These are phyloP conservation scores for Notothenia coriiceps DNA, from an alignment of 2,113 vertebrate genomes.

Conservation along the genomic window DNA sequence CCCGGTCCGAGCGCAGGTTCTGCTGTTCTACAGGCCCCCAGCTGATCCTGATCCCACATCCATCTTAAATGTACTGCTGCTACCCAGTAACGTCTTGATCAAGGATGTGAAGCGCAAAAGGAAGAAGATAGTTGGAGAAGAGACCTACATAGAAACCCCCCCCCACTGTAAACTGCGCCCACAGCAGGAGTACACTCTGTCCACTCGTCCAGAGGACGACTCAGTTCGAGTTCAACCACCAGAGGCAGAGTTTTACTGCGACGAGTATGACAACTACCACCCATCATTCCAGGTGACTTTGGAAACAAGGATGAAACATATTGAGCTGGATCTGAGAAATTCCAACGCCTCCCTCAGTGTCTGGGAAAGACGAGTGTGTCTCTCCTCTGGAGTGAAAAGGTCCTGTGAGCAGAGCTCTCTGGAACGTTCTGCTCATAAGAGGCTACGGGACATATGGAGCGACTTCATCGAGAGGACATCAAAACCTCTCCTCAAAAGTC, in stretches of 20 bases:
- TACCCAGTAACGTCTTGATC: neutral
- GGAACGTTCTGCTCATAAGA: too few relatives aligned
- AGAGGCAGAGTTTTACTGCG: slow-evolving; percentile 35
- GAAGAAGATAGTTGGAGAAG: slow-evolving; percentile 11
- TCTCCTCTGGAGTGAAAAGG: neutral
- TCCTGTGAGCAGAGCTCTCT: neutral
- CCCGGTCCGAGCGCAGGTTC: slow-evolving; percentile 33
- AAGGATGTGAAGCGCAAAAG: slow-evolving; percentile 4
- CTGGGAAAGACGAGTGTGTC: slow-evolving; percentile 4
- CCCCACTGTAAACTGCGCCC: slow-evolving; percentile 43
- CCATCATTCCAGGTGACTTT: slow-evolving; percentile 7
- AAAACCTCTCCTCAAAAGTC: too few relatives aligned
- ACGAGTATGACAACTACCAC: slow-evolving; percentile 12
- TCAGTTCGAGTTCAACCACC: slow-evolving; percentile 18
- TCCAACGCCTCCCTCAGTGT: too few relatives aligned
- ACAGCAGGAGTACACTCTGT: slow-evolving; percentile 11
- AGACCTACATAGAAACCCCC: slow-evolving; percentile 9
- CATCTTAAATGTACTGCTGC: slow-evolving; percentile 36
- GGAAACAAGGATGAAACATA: neutral
- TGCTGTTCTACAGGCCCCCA: slow-evolving; percentile 38
- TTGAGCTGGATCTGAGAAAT: neutral
- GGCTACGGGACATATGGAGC: too few relatives aligned
- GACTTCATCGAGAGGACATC: too few relatives aligned
- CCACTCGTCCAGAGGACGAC: slow-evolving; percentile 10
- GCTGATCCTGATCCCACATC: neutral